Evolutionary conservation across 1,140 invertebrate genomes (phyloP), one percentile per base, ranked within the genome.

Genomic region (Drosophila obscura): DNA sequence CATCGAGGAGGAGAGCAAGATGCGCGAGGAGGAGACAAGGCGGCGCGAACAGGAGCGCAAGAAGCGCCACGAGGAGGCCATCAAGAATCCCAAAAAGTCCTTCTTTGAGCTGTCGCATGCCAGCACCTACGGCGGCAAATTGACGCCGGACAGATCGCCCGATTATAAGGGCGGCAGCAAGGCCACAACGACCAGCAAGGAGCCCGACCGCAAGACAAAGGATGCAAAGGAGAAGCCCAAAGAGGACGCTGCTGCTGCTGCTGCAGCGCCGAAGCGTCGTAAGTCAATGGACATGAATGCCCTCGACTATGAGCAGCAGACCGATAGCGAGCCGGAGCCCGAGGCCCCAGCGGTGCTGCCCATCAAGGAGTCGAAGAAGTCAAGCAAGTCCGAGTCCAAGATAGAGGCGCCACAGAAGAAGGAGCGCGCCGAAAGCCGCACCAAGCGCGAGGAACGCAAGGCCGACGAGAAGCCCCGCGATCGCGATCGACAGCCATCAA

Each of bases 1-100:
- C 92, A 92, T 94, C 46, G 95, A 95, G 91, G 94, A 94, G 62
- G 93, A 94, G 80, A 93, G 93, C 43, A 92, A 94, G 67, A 92
- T 94, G 71, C 93, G 93, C 19, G 94, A 95, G 65, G 94, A 95
- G 57, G 94, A 95, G 80, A 90, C 93, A 1, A 93, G 94, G 62
- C 92, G 93, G 6, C 92, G 94, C 13, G 94, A 95, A 77, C 91
- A 92, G 39, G 93, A 94, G 53, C 92, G 94, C 26, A 94, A 94
- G 64, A 93, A 93, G 62, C 93, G 94, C 4, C 94, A 94, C 74
- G 93, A 93, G 69, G 93, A 94, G 73, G 76, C 81, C 48, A 74
- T 83, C 24, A 85, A 89, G 49, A 79, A 89, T 73, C 77, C 81
- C 0, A 92, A 92, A 43, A 91, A 92, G 57, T 91, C 91, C 0